These are phyloP conservation scores for Dryobota labecula DNA, from an alignment of 2,888 invertebrate species.

Conservation along the genomic window DNA sequence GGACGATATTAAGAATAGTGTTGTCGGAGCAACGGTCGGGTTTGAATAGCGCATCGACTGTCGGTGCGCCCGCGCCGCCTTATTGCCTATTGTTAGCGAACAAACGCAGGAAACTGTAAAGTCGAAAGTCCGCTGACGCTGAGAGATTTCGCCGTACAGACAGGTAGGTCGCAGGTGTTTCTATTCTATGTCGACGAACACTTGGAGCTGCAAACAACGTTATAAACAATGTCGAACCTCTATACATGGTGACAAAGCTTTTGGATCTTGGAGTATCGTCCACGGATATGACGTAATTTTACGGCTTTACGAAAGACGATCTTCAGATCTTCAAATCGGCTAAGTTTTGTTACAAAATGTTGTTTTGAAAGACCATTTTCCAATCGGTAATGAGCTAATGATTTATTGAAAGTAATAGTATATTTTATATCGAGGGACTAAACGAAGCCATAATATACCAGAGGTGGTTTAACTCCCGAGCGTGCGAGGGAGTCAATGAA, in stretches of 20 bases:
- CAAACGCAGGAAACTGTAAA: constrained; percentile 90
- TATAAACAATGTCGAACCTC: constrained; percentile 77
- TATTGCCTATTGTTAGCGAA: constrained; percentile 87
- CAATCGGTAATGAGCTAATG: too few species aligned
- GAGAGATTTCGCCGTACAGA: constrained; percentile 84
- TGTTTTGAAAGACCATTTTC: background rate
- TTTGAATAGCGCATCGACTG: constrained; percentile 84
- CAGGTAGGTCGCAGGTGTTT: constrained; percentile 89
- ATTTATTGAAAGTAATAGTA: too few species aligned
- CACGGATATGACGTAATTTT: background rate
- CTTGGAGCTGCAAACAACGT: constrained; percentile 77
- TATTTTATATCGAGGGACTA: too few species aligned
- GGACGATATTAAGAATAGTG: constrained; percentile 77
- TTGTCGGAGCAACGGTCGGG: constrained; percentile 73
- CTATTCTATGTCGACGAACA: constrained; percentile 70
- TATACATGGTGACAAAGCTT: constrained; percentile 24
- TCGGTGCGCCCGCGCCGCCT: constrained; percentile 80
- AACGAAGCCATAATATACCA: too few species aligned
- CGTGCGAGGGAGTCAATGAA: too few species aligned
- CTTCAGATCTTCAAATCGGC: background rate
- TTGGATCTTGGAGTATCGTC: background rate
- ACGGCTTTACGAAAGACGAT: background rate
- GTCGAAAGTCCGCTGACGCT: constrained; percentile 86
- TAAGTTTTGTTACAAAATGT: background rate
- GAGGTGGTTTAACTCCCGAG: too few species aligned